Base-by-base conservation (phyloP, 1,140 invertebrate species). In the Pentalonia nigronervosa region DNA sequence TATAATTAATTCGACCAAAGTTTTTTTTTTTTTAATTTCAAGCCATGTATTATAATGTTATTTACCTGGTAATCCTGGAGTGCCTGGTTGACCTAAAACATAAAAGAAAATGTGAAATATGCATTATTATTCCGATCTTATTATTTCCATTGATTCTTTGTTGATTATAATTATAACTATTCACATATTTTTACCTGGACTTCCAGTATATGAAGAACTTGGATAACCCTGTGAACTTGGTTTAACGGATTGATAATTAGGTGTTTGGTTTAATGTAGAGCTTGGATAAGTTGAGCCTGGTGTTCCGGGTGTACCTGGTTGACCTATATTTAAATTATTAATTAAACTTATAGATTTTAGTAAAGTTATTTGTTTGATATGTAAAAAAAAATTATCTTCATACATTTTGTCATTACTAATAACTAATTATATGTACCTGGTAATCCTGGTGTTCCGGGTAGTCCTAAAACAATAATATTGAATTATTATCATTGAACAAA, bases 271-370 rank as follows among this genome's bases (percentile, higher is more conserved):
- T 6, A 88, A 90, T 36, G 94, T 34, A 17, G 86, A 48, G 8
- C 86, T 17, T 48, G 86, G 30, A 89, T 56, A 89, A 89, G 34
- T 25, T 83, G 88, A 91, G 84, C 94, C 94, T 93, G 94, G 94
- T 48, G 94, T 90, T 94, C 94, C 94, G 60, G 94, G 94, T 94
- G 94, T 94, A 81, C 95, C 94, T 88, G 94, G 94, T 86, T 94
- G 36, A 87, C 94, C 94, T 93, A 30, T 34, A 17, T 36, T 36
- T 48, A 48, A 76, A 48, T 47, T 45, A n/a, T 30, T 2, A 45
- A 30, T 47, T 86, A 4, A 86, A 45, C 2, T 4, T 14, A 30
- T 45, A 25, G 9, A 41, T 84, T 45, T 47, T 86, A 86, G n/a
- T 20, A 4, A 45, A 30, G 3, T n/a, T 67, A 47, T 47, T 30